Conservation (phyloP, 2,797 vertebrate species). For the Xenopus petersii region DNA sequence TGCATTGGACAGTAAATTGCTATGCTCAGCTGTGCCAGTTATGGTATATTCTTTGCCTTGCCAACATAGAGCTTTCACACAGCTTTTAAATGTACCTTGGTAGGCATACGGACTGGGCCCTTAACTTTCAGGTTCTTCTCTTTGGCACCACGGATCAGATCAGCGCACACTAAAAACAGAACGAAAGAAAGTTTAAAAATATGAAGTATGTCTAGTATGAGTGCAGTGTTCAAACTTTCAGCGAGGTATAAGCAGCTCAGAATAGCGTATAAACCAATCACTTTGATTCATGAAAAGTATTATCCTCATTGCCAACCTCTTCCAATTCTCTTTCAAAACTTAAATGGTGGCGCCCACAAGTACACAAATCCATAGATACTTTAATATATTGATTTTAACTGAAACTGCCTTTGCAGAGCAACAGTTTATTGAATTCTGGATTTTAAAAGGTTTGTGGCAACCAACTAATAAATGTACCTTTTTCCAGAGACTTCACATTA, state of each 20-base stretch:
- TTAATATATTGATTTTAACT: too few species aligned
- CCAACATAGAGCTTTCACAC: too few species aligned
- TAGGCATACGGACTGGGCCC: constrained; percentile 96
- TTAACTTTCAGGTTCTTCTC: constrained; percentile 98
- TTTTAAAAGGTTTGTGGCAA: too few species aligned
- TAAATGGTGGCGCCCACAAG: too few species aligned
- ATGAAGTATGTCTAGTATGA: too few species aligned
- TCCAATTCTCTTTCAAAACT: not conserved
- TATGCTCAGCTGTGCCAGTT: too few species aligned
- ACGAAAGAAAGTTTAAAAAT: not conserved
- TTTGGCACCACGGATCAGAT: constrained; percentile 94
- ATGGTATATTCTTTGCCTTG: too few species aligned
- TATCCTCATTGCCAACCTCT: constrained; percentile 79
- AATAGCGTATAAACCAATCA: constrained; percentile 95
- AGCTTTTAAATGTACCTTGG: constrained; percentile 76
- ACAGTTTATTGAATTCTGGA: too few species aligned
- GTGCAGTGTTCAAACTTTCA: too few species aligned
- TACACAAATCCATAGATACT: too few species aligned
- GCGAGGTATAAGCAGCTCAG: constrained; percentile 73
- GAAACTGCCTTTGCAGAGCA: too few species aligned
- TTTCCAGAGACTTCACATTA: constrained; percentile 97
- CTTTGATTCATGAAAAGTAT: constrained; percentile 52
- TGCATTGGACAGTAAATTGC: too few species aligned
- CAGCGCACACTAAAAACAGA: constrained; percentile 80
- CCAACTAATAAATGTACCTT: constrained; percentile 67